Base-by-base conservation (phyloP, 2,797 vertebrate genomes). In the Sandelia bainsii region DNA sequence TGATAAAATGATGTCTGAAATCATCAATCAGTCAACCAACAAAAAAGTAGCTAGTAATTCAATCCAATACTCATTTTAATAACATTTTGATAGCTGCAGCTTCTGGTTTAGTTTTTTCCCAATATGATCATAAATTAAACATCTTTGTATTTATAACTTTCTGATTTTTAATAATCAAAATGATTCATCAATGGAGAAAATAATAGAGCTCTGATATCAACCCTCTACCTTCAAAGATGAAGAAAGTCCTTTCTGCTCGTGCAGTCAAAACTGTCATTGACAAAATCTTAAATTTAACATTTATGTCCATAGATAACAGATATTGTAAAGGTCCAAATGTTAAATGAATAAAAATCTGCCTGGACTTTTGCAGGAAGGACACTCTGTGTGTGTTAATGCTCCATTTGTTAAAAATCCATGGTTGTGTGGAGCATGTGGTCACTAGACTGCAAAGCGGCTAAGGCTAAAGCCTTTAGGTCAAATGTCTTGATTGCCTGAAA, bases 401-500 rank as follows among this genome's bases (percentile, higher is more conserved):
- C 29, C 6, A 1, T 37, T 39, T 45, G 40, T 49, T 51, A 2
- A 57, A 72, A 62, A 44, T 17, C 64, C 49, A 46, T 37, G 14
- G n/a, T 17, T 45, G 45, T 51, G 66, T 23, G 72, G 14, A 62
- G 37, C 39, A 42, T 37, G 42, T 57, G 61, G 27, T 56, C 46
- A 29, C 64, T 19, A 1, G 22, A 19, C 61, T 4, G 8, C 19
- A 52, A 66, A 81, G 23, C 49, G 80, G 37, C n/a, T 1, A 66
- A 14, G 16, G 16, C 46, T 63, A 3, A 7, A 40, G 27, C 12
- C 6, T 22, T 45, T 22, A 37, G 17, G 14, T 54, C 40, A 22
- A 46, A 65, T 5, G 10, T 42, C 23, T 49, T 20, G 32, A 75
- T 69, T 71, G 64, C 32, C 73, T 79, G n/a, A n/a, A n/a, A n/a